Evolutionary conservation across 1,140 invertebrate species (phyloP).

Genomic region (Chlorops oryzae): DNA sequence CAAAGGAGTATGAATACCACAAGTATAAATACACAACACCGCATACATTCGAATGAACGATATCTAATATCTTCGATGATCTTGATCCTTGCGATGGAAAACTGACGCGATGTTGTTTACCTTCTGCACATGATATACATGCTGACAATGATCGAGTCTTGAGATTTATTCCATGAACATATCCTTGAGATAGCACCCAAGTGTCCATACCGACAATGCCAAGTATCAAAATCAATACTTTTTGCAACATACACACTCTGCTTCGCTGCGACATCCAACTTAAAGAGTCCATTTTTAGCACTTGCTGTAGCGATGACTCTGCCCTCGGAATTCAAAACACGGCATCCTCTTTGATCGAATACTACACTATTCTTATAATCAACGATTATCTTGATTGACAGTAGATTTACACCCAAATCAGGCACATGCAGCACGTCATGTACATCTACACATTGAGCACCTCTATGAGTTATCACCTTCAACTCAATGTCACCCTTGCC

Average conservation of each 20-base stretch:
- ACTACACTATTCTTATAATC: no score
- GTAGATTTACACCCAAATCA: no score
- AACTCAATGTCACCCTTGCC: neutral
- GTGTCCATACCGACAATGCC: neutral
- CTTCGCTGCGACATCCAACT: neutral
- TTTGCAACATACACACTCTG: no score
- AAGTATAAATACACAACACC: no score
- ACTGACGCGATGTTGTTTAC: slow-evolving; percentile 29
- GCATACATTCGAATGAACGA: slow-evolving; percentile 45
- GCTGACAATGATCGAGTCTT: no score
- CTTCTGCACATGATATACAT: slow-evolving; percentile 26
- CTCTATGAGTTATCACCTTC: no score
- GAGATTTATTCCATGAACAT: no score
- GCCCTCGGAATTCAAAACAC: neutral
- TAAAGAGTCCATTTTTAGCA: neutral
- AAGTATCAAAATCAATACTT: neutral
- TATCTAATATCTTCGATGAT: slow-evolving; percentile 16
- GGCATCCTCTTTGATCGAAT: neutral
- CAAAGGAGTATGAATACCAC: no score
- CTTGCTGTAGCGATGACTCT: neutral
- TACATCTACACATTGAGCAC: no score
- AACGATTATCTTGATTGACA: no score
- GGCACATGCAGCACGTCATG: no score
- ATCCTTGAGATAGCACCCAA: slow-evolving; percentile 4
- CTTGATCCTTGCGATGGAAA: slow-evolving; percentile 17